These are phyloP conservation scores for Illadopsis cleaveri DNA, from an alignment of 2,113 vertebrate genomes.

Conservation along the genomic window DNA sequence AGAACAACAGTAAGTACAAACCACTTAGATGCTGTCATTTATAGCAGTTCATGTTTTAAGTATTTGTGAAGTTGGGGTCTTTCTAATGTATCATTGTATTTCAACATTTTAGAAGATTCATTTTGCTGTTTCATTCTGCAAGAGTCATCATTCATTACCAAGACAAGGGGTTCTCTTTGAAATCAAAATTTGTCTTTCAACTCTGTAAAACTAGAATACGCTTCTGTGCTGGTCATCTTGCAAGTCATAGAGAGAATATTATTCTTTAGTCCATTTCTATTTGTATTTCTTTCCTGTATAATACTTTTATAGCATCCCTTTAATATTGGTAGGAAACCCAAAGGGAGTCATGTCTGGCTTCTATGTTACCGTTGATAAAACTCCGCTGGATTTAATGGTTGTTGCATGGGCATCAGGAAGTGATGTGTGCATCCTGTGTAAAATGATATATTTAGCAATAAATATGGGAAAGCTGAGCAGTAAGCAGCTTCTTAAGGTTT, in stretches of 20 bases:
- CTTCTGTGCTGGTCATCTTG: not conserved
- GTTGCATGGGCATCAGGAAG: not conserved
- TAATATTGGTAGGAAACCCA: not conserved
- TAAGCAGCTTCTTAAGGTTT: not conserved
- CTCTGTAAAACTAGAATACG: not conserved
- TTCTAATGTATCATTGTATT: not conserved
- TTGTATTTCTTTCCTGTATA: not conserved
- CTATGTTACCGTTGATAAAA: not conserved
- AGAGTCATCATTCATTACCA: not conserved
- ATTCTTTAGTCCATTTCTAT: not conserved
- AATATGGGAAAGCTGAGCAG: not conserved
- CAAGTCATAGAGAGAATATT: not conserved
- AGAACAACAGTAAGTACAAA: not conserved
- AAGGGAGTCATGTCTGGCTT: not conserved
- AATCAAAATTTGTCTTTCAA: not conserved
- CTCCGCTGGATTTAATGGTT: not conserved
- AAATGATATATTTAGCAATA: not conserved
- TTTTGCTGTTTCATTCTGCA: not conserved
- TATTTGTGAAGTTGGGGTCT: not conserved
- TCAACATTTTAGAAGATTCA: not conserved
- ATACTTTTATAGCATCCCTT: not conserved
- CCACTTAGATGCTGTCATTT: not conserved
- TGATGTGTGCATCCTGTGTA: not conserved
- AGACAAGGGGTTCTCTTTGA: not conserved
- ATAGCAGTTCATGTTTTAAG: not conserved